A percentile compares a stretch with the other conserved stretches of the same genome.
phyloP scores from a whole-genome alignment of 37 sponge, comb jelly and placozoan species.

The Cliona cf. orientalis region DNA sequence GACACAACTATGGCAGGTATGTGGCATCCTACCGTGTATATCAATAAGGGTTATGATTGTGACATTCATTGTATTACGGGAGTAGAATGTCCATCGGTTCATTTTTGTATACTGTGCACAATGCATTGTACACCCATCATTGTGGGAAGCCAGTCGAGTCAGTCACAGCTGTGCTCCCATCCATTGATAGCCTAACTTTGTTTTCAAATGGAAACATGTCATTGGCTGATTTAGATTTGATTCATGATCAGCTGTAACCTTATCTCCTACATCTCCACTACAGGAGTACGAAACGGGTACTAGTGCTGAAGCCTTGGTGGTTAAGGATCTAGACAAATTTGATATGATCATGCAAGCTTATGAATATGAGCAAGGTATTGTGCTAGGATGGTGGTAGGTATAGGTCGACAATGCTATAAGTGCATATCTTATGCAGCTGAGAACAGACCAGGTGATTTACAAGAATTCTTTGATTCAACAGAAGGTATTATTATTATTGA shows the following conservation, averaged over 20 bases:
- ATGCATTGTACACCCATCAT: no score
- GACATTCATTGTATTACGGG: not conserved
- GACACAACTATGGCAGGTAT: constrained; percentile 64
- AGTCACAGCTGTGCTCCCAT: no score
- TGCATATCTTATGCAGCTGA: constrained; percentile 42
- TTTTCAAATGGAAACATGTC: no score
- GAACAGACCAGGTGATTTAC: constrained; percentile 41
- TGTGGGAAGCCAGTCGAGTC: no score
- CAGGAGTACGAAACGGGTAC: constrained; percentile 85
- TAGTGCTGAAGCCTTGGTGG: constrained; percentile 80
- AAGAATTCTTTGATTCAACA: constrained; percentile 85
- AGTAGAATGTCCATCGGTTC: no score
- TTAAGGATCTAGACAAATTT: constrained; percentile 93
- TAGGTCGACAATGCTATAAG: not conserved
- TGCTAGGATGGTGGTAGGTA: not conserved
- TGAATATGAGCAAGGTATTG: constrained; percentile 88
- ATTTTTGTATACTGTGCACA: no score
- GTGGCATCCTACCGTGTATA: not conserved
- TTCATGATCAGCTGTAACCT: no score
- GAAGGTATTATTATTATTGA: no score
- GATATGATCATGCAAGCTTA: constrained; percentile 97
- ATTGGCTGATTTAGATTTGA: no score
- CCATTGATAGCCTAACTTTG: no score
- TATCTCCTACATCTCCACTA: not conserved
- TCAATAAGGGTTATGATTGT: not conserved